Base-by-base conservation (phyloP, 2,797 vertebrate species). In the Coccyzus lansbergi region DNA sequence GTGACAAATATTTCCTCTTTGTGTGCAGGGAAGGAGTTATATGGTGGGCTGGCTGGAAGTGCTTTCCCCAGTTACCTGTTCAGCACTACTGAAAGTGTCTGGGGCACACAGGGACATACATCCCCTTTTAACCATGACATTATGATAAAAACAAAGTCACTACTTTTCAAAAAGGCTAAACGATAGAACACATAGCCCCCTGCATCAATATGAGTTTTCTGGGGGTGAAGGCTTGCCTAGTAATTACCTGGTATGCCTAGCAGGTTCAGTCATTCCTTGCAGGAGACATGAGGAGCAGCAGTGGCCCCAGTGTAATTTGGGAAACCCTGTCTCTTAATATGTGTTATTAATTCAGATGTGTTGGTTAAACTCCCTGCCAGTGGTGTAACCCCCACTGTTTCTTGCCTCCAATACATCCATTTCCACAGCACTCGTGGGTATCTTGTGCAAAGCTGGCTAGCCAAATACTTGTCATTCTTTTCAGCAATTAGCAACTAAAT, bases 1-100 rank as follows among this genome's bases (percentile, higher is more conserved):
- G 24, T 77, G 81, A 92, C 83, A 92, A 90, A 91, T 87, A 86
- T 81, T 90, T 51, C 20, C 22, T 72, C 42, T 85, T 38, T 90
- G 80, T 71, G 46, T 33, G 18, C 52, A 60, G 29, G 60, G 17
- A 56, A 88, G 38, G 68, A 62, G 80, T 77, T 83, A 36, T 48
- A 36, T 24, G 36, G 31, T 64, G 49, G 68, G 19, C 33, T 70
- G 12, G 19, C 36, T 70, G 12, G 44, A 75, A 82, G 22, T 74
- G 56, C 52, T 93, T 75, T 86, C 60, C 65, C 29, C 42, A 19
- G 52, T 67, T 60, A 88, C 51, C 60, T 55, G 53, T 67, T 79
- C 60, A 74, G 70, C 40, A 59, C 34, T 63, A 64, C 44, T 1
- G 2, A 44, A 68, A 70, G 29, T 4, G 10, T 19, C 34, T 90